phyloP scores from a whole-genome alignment of 2,888 invertebrate genomes.

The Eupithecia tripunctaria region DNA sequence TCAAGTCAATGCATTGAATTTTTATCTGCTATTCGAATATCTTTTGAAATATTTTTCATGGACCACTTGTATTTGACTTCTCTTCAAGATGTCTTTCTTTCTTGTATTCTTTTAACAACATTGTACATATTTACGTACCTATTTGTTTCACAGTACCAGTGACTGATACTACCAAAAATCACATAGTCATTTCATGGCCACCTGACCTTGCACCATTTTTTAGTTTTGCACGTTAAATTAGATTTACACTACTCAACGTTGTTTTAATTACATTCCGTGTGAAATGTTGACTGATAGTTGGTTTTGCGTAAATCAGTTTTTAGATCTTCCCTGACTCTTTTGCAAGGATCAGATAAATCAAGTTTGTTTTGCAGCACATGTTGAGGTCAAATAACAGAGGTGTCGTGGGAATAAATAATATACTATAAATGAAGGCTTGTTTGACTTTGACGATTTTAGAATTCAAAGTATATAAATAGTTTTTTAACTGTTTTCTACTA shows the following conservation, averaged over 20 bases:
- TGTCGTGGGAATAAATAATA: background rate
- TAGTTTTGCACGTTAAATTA: conserved; percentile 40
- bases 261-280: conserved; percentile 42
- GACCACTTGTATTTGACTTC: background rate
- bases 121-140: background rate
- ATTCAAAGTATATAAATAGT: too few species aligned
- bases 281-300: conserved; percentile 41
- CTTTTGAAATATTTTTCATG: background rate
- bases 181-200: conserved; percentile 59
- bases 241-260: conserved; percentile 33
- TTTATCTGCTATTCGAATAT: background rate
- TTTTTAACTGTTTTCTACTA: background rate
- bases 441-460: background rate
- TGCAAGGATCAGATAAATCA: conserved; percentile 37
- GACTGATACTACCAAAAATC: conserved; percentile 50
- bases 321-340: conserved; percentile 37
- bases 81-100: background rate
- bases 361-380: background rate
- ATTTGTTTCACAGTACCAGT: conserved; percentile 21
- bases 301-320: conserved; percentile 45
- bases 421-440: background rate
- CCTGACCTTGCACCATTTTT: conserved; percentile 61
- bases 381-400: conserved; percentile 6
- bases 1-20: background rate
- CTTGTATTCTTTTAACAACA: background rate